These are phyloP conservation scores for Callipepla squamata DNA, from an alignment of 2,113 vertebrate species.

Conservation along the genomic window DNA sequence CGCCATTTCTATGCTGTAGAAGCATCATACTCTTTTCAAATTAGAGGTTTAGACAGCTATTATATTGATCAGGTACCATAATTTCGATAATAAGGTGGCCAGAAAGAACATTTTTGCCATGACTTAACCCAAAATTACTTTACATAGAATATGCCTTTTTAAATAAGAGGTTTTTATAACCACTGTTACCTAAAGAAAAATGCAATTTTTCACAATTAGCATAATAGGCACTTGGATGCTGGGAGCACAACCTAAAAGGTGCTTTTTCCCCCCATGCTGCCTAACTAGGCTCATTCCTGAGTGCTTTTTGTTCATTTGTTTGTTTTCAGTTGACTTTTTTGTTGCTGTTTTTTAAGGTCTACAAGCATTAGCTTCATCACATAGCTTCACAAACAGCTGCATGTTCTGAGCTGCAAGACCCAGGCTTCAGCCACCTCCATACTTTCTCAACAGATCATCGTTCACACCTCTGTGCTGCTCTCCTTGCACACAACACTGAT, in stretches of 20 bases:
- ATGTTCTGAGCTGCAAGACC: background rate
- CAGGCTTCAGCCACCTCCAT: background rate
- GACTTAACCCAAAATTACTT: background rate
- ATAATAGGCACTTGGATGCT: background rate
- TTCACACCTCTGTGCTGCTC: background rate
- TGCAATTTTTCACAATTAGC: background rate
- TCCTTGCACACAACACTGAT: background rate
- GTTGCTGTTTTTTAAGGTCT: background rate
- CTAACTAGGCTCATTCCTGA: background rate
- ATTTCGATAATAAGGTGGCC: background rate
- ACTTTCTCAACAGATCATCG: background rate
- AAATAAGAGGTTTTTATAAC: background rate
- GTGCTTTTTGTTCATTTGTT: background rate
- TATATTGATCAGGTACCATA: background rate
- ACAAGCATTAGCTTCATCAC: background rate
- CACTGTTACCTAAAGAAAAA: background rate
- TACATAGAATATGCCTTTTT: background rate
- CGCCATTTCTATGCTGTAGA: background rate
- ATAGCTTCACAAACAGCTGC: background rate
- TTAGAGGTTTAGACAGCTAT: background rate
- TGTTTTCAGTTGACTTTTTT: background rate
- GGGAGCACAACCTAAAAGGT: background rate
- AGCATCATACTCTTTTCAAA: background rate
- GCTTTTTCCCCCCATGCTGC: fast-evolving
- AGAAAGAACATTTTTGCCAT: background rate